A percentile compares a stretch with the other conserved stretches of the same genome.
phyloP scores from a whole-genome alignment of 2,797 vertebrate genomes.

The Mycteria americana region DNA sequence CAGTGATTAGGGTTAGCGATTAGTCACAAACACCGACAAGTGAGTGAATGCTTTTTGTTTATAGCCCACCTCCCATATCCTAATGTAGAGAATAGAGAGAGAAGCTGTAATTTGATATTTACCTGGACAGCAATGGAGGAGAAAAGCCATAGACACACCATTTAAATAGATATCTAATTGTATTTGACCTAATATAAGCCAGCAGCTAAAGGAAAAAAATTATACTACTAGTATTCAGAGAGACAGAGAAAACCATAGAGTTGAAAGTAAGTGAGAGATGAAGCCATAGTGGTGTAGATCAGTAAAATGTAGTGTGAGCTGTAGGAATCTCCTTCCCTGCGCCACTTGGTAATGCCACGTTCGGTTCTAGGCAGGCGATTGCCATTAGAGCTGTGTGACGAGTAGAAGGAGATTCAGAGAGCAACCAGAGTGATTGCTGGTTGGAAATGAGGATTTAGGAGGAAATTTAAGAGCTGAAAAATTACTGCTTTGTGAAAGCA shows the following conservation, averaged over 20 bases:
- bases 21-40: neutral
- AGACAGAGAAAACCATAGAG: neutral
- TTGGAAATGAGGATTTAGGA: neutral
- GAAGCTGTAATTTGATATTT: neutral
- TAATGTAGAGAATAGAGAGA: neutral
- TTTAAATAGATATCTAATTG: neutral
- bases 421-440: neutral
- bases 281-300: neutral
- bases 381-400: neutral
- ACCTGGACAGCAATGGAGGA: neutral
- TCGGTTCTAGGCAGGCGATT: neutral
- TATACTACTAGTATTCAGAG: neutral
- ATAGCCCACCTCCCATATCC: neutral
- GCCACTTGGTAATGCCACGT: accelerated
- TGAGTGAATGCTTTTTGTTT: neutral
- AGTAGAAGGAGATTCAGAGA: neutral
- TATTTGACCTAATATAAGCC: neutral
- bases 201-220: neutral
- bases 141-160: neutral
- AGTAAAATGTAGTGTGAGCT: neutral
- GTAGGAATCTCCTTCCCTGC: neutral
- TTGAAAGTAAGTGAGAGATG: neutral
- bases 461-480: neutral
- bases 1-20: neutral
- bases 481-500: neutral